Percentiles rank a stretch among this genome's conserved stretches.
phyloP scores from a whole-genome alignment of 2,797 vertebrate species.

The Valencia hispanica region DNA sequence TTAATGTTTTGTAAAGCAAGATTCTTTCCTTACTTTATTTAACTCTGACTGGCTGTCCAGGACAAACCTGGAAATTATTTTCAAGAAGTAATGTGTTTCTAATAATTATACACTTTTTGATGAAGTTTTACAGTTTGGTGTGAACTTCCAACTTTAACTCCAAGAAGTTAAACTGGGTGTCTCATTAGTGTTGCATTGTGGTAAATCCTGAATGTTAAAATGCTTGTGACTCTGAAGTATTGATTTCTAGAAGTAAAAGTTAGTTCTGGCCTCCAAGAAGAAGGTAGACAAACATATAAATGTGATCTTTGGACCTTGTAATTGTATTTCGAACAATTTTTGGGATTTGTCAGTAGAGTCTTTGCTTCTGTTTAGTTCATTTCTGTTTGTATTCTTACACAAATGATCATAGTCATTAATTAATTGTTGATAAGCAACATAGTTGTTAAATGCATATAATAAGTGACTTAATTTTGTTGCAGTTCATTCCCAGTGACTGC shows the following conservation, averaged over 20 bases:
- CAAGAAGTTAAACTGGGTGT: neutral
- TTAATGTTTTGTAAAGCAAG: neutral
- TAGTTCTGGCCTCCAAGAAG: neutral
- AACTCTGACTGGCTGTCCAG: neutral
- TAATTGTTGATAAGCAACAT: neutral
- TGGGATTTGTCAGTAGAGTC: neutral
- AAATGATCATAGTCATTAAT: neutral
- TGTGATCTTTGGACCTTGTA: neutral
- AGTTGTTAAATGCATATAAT: no score
- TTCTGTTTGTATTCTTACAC: neutral
- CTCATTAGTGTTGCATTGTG: neutral
- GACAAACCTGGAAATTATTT: neutral
- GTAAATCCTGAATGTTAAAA: neutral
- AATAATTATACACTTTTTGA: neutral
- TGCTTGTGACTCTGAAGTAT: neutral
- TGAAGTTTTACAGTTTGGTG: neutral
- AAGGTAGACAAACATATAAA: neutral
- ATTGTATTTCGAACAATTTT: neutral
- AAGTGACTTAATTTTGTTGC: no score
- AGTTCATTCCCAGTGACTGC: neutral
- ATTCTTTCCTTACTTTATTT: neutral
- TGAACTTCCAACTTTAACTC: neutral
- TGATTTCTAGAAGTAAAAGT: neutral
- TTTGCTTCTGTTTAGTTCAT: neutral
- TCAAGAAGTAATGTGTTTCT: neutral